Conservation (phyloP, 2,797 vertebrate genomes). For the Sebastes alutus region DNA sequence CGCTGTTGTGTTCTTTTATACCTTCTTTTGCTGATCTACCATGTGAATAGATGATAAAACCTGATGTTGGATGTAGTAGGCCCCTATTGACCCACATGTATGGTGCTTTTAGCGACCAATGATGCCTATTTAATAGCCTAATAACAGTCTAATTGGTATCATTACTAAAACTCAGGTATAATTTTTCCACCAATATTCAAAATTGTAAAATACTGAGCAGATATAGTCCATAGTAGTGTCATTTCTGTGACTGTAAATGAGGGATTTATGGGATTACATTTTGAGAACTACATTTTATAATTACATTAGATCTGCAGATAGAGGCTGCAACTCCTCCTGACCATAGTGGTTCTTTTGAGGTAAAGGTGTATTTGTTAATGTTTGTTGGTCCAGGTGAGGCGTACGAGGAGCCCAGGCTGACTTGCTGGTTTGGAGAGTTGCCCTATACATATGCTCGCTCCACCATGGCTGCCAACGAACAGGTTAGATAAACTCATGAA, state of each 20-base stretch:
- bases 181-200: not conserved
- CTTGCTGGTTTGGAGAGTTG: constrained; percentile 94
- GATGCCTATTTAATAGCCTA: no score
- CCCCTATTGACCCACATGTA: no score
- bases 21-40: no score
- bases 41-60: no score
- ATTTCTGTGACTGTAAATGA: not conserved
- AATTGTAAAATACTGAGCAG: not conserved
- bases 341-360: not conserved
- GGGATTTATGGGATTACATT: not conserved
- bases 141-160: no score
- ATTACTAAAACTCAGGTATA: not conserved
- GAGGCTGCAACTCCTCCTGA: not conserved
- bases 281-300: not conserved
- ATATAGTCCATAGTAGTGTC: not conserved
- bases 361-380: not conserved
- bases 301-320: not conserved
- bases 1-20: no score
- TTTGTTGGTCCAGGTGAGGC: constrained; percentile 80
- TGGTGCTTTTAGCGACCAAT: no score
- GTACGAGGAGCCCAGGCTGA: constrained; percentile 93
- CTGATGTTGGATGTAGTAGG: no score
- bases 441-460: constrained; percentile 92
- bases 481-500: constrained; percentile 78
- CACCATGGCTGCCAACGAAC: constrained; percentile 89